Conservation (phyloP, 2,797 vertebrate species). For the Syngnathus rostellatus region DNA sequence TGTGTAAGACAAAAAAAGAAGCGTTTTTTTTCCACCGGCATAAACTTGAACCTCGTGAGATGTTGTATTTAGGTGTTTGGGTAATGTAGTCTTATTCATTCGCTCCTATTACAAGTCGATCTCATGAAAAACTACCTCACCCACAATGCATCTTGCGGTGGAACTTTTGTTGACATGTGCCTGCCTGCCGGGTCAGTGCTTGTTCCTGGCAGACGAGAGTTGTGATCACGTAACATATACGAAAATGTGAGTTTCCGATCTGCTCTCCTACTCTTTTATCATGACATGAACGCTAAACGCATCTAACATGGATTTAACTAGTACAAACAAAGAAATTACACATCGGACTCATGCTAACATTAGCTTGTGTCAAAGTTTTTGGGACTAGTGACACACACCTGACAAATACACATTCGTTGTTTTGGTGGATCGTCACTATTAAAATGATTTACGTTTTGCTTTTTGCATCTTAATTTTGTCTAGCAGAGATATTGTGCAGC, state of each 20-base stretch:
- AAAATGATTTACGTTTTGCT: neutral
- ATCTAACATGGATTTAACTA: neutral
- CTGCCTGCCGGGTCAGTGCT: neutral
- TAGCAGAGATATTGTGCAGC: too few relatives aligned
- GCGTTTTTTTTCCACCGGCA: too few relatives aligned
- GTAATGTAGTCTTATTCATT: slow-evolving; percentile 1
- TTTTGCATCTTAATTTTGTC: neutral
- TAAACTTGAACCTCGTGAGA: neutral
- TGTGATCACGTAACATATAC: neutral
- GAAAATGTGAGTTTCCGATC: neutral
- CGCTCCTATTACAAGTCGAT: neutral
- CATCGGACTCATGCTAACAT: neutral
- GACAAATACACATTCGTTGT: neutral
- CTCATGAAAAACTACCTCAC: neutral
- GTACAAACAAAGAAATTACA: neutral
- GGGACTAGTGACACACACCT: neutral
- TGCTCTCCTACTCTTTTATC: neutral
- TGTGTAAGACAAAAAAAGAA: too few relatives aligned
- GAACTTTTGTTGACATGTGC: neutral
- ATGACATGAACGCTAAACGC: neutral
- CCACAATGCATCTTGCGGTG: neutral
- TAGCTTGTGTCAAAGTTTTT: neutral
- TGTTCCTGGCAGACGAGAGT: too few relatives aligned
- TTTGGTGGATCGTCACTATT: neutral
- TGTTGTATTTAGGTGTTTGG: neutral